Evolutionary conservation across 2,888 invertebrate species (phyloP).

Genomic region (Sphaeridia pumilis): DNA sequence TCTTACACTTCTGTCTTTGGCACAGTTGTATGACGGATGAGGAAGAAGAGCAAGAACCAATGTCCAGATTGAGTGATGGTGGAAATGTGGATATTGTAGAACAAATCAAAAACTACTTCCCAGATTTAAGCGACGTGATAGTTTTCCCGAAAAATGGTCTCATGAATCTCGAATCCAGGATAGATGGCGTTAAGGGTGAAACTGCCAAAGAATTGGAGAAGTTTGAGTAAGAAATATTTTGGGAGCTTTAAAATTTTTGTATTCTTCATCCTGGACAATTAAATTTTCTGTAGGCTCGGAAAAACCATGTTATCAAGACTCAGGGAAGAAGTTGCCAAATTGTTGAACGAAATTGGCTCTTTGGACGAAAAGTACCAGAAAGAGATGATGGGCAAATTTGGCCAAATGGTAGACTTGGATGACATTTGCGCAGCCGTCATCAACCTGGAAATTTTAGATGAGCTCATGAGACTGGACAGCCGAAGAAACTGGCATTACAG

Average conservation of each 20-base stretch:
- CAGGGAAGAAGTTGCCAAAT: conserved; percentile 22
- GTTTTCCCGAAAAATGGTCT: conserved; percentile 30
- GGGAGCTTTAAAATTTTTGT: conserved; percentile 6
- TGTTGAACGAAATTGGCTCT: conserved; percentile 18
- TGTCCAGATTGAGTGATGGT: no score
- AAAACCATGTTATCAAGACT: conserved; percentile 26
- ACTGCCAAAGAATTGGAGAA: conserved; percentile 20
- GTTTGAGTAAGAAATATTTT: conserved; percentile 17
- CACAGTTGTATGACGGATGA: no score
- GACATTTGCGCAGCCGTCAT: conserved; percentile 29
- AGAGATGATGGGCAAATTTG: conserved; percentile 31
- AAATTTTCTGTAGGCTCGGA: conserved; percentile 8
- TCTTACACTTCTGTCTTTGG: no score
- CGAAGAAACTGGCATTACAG: conserved; percentile 25
- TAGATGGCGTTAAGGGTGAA: conserved; percentile 23
- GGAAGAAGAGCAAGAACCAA: conserved; percentile 18
- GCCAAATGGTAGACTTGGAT: conserved; percentile 30
- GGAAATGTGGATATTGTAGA: no score
- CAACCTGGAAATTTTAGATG: conserved; percentile 29
- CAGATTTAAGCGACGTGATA: conserved; percentile 24
- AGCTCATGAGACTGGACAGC: conserved; percentile 23
- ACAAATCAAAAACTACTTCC: conserved; percentile 23
- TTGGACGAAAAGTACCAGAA: conserved; percentile 13
- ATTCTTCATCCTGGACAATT: conserved; percentile 22
- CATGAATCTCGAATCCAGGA: conserved; percentile 19